Conservation (phyloP, 2,113 vertebrate genomes). For the Malurus alboscapulatus region DNA sequence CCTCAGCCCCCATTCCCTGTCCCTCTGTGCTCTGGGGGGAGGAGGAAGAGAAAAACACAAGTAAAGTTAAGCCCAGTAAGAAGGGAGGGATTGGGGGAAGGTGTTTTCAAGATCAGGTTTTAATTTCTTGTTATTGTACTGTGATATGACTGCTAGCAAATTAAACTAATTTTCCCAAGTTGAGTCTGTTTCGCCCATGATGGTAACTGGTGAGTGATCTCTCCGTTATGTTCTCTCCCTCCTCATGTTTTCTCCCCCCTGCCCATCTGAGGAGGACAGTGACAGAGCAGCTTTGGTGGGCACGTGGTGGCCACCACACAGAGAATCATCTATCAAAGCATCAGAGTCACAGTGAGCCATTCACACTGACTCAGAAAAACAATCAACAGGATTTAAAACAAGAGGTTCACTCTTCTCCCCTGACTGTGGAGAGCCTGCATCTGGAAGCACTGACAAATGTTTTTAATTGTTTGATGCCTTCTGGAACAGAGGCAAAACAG, state of each 20-base stretch:
- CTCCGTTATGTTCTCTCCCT: not conserved
- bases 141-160: not conserved
- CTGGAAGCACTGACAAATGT: constrained; percentile 14
- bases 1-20: not conserved
- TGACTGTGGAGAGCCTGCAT: not conserved
- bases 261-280: not conserved
- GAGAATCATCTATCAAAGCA: not conserved
- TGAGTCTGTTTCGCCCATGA: not conserved
- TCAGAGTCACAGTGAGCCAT: not conserved
- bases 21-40: not conserved
- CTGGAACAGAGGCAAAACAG: not conserved
- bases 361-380: not conserved
- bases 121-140: not conserved
- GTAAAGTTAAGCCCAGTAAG: not conserved
- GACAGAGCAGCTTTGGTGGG: not conserved
- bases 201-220: not conserved
- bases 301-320: not conserved
- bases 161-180: not conserved
- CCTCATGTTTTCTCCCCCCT: not conserved
- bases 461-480: not conserved
- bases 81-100: not conserved
- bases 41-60: not conserved
- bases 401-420: not conserved
- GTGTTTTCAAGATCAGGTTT: not conserved
- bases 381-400: not conserved